Base-by-base conservation (phyloP, 53 echinoderm and acorn worm genomes). In the Patiria pectinifera region DNA sequence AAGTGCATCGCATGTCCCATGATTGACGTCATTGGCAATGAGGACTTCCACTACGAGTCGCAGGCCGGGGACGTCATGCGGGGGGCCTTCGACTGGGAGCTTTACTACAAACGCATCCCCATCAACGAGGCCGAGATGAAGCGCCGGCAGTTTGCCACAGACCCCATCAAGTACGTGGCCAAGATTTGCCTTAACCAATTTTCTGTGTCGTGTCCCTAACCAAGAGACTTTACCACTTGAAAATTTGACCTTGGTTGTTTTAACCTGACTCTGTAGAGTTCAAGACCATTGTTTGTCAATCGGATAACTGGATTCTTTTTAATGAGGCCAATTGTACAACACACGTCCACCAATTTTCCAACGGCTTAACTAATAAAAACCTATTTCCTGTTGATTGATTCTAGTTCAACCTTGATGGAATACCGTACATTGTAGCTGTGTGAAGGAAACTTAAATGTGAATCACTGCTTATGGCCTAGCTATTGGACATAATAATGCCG, bases 21-120 rank as follows among this genome's bases (percentile, higher is more conserved):
- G 99, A 99, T 99, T 82, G 99, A 99, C 84, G 99, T 99, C 59
- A 99, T 99, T 80, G 93, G 97, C 46, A 99, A 99, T 26, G 96
- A 96, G 89, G 99, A 99, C 59, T 99, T 96, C 93, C 99, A 99
- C 91, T 99, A 99, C n/a, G 99, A 97, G 62, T 95, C 99, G 12
- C 99, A 99, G 91, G 97, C 99, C 12, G 99, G 99, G 6, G 99
- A 99, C 47, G 96, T 97, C 63, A 97, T 99, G 97, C 91, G 99
- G 48, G 99, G 99, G 10, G 99, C 99, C 12, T 99, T 99, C 81
- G 99, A 99, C 87, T 99, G 99, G 99, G 95, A 97, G 91, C 92
- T 99, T 1, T 99, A 97, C 94, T 99, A 99, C 83, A 99, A 99
- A 48, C 85, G 99, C 79, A 99, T 99, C 19, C 99, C 99, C 18